phyloP scores from a whole-genome alignment of 1,140 invertebrate genomes.

The Bactericera cockerelli region DNA sequence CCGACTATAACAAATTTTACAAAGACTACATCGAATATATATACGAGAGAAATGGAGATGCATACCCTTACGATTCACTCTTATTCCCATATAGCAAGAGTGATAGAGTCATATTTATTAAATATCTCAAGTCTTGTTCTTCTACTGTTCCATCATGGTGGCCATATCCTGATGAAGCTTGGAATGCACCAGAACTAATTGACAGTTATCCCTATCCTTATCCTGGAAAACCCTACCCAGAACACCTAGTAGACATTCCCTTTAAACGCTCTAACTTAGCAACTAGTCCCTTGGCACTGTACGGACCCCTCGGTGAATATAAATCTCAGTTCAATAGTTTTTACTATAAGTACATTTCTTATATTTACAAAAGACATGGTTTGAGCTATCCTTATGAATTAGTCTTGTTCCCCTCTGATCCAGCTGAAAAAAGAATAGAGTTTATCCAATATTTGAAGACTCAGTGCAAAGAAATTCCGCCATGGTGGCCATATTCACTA shows the following conservation, averaged over 20 bases:
- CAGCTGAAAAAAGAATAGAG: background rate
- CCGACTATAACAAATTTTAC: background rate
- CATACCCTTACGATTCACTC: background rate
- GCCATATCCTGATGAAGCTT: slow-evolving; percentile 7
- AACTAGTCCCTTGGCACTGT: background rate
- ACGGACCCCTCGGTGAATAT: slow-evolving; percentile 2
- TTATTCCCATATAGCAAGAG: background rate
- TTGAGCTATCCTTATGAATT: slow-evolving; percentile 4
- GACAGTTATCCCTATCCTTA: background rate
- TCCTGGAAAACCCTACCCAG: background rate
- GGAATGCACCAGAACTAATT: background rate
- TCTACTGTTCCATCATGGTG: background rate
- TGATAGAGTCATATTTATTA: background rate
- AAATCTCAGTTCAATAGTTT: background rate
- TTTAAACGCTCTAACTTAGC: background rate
- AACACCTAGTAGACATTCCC: background rate
- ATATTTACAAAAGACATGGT: background rate
- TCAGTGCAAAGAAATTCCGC: background rate
- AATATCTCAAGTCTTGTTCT: background rate
- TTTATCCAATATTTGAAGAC: background rate
- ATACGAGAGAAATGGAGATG: background rate
- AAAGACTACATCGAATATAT: background rate
- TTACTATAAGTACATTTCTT: background rate
- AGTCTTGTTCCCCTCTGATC: background rate
- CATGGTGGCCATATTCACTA: background rate